Conservation (phyloP, 2,888 invertebrate genomes). For the Athetis lepigone region DNA sequence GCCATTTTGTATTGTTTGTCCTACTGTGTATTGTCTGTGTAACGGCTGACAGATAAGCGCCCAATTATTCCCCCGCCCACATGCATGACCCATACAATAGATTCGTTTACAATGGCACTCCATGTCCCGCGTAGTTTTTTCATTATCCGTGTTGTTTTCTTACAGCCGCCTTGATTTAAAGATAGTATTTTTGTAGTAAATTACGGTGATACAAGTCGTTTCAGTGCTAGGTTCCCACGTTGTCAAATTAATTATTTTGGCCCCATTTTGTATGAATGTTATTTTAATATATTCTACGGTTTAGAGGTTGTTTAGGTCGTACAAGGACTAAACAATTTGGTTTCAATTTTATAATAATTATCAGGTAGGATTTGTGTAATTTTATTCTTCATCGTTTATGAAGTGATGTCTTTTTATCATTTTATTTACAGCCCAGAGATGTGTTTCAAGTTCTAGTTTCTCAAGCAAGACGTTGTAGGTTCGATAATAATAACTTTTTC, state of each 20-base stretch:
- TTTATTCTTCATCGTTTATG: too few species aligned
- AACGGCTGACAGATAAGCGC: constrained; percentile 50
- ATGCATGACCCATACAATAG: constrained; percentile 45
- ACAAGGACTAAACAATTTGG: constrained; percentile 27
- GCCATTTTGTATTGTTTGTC: constrained; percentile 44
- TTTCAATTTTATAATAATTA: not conserved
- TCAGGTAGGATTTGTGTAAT: too few species aligned
- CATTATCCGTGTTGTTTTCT: constrained; percentile 36
- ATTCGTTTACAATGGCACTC: constrained; percentile 46
- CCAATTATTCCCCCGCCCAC: constrained; percentile 59
- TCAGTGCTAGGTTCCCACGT: constrained; percentile 48
- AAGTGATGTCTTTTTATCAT: too few species aligned
- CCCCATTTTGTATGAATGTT: constrained; percentile 30
- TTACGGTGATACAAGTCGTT: constrained; percentile 29
- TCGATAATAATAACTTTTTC: too few species aligned
- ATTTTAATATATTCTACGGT: not conserved
- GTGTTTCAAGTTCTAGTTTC: too few species aligned
- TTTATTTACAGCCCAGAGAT: too few species aligned
- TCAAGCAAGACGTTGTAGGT: too few species aligned
- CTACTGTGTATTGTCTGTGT: constrained; percentile 51
- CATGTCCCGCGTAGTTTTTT: too few species aligned
- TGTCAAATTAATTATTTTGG: constrained; percentile 33
- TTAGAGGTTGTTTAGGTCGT: constrained; percentile 5
- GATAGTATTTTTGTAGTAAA: constrained; percentile 42
- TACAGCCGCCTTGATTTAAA: constrained; percentile 38